Evolutionary conservation across 30 jellyfish, hydroid and myxozoan species (phyloP), one percentile per base, ranked within the genome.

Genomic region (Aurelia sp.): DNA sequence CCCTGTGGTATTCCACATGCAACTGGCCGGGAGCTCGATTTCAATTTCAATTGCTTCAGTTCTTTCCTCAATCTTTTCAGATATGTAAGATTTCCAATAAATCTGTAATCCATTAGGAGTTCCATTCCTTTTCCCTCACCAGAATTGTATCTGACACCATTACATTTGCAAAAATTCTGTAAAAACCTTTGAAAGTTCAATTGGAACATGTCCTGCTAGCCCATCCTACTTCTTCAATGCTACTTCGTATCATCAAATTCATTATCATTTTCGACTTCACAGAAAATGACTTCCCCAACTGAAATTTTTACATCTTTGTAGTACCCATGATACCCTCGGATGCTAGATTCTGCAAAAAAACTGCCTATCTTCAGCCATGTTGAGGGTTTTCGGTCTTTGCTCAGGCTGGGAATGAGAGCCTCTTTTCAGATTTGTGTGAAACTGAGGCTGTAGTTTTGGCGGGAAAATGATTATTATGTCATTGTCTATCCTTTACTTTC

Each of bases 51-150:
- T 37, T 76, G 66, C 59, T 53, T 60, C 68, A 76, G 33, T 13
- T 74, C 66, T 62, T 59, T 59, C 65, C 65, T 23, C 66, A 30
- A 58, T 1, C 33, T 35, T 53, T 21, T 76, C 35, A 76, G 0
- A 30, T 50, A 74, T 48, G 57, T 51, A 20, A 74, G 30, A 58
- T 74, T 74, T 50, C 85, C 73, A 44, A 74, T 74, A 31, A 74
- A 74, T 44, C 52, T 40, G 73, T 74, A 74, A 74, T 51, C 72
- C 1, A 74, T 58, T 22, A 74, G 41, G 30, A 74, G 85, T 21
- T 74, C 73, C 73, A 74, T 58, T 58, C 85, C 85, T 51, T 51
- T 74, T 74, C 85, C 85, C 21, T 58, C 73, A 61, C 85, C 85
- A 17, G 12, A 50, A 27, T 74, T 44, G 71, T 50, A 74, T 48